Evolutionary conservation across 2,113 vertebrate genomes (phyloP).

Genomic region (Xerus inauris): DNA sequence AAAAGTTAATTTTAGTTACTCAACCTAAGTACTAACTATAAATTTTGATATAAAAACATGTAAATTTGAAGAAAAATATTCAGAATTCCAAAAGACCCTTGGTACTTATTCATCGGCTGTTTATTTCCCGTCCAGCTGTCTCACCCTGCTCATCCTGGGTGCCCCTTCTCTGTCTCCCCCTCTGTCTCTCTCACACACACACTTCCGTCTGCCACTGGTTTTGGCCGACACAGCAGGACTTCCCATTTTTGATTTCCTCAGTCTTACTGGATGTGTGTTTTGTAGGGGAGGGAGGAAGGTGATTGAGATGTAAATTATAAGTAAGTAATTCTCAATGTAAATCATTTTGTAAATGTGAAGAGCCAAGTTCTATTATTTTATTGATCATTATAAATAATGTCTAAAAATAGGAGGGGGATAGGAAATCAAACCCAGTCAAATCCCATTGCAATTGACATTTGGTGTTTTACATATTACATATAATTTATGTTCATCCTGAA

Average conservation of each 20-base stretch:
- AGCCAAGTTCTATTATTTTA: neutral
- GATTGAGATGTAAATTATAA: neutral
- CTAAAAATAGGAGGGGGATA: neutral
- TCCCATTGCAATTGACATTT: neutral
- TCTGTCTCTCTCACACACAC: neutral
- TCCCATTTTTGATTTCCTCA: neutral
- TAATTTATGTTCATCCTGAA: fast-evolving
- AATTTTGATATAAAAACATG: neutral
- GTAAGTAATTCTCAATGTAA: neutral
- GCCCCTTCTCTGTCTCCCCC: neutral
- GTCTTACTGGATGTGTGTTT: neutral
- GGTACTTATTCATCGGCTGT: neutral
- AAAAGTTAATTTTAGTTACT: neutral
- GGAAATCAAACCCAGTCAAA: neutral
- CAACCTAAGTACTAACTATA: neutral
- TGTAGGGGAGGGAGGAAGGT: neutral
- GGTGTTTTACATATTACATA: fast-evolving
- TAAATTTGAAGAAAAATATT: neutral
- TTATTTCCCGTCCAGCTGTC: neutral
- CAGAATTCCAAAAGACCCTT: neutral
- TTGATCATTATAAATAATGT: neutral
- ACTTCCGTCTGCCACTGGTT: fast-evolving
- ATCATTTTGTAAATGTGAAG: neutral
- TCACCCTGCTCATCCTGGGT: no score
- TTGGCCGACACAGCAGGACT: neutral